Conservation (phyloP, 2,113 vertebrate species). For the Lagopus leucura region DNA sequence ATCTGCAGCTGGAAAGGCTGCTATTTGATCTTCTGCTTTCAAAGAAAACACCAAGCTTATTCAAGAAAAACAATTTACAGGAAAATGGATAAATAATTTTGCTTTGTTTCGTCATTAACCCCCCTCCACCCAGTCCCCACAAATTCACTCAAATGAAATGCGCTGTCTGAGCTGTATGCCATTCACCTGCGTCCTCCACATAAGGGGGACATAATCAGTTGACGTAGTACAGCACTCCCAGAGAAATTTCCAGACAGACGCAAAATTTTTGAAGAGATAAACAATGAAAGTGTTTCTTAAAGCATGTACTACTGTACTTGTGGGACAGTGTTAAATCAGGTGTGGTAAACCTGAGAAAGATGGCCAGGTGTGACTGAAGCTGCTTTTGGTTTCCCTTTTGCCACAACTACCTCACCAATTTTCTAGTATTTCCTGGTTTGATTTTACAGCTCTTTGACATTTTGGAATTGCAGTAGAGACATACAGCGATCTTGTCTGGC, state of each 20-base stretch:
- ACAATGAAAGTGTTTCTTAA: not conserved
- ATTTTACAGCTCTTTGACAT: not conserved
- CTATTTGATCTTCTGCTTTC: not conserved
- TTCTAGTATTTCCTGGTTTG: not conserved
- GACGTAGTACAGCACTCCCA: not conserved
- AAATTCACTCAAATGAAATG: not conserved
- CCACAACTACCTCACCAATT: not conserved
- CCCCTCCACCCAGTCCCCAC: not conserved
- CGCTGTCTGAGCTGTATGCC: not conserved
- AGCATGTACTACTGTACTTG: not conserved
- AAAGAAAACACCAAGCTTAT: not conserved
- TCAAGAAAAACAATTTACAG: not conserved
- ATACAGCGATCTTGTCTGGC: not conserved
- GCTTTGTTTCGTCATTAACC: not conserved
- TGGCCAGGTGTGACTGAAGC: not conserved
- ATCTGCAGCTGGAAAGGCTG: not conserved
- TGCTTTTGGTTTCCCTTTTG: not conserved
- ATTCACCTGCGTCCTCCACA: not conserved
- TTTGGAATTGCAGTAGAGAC: not conserved
- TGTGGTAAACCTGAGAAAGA: not conserved
- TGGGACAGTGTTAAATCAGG: not conserved
- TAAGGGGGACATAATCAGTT: not conserved
- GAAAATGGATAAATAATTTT: slow-evolving; percentile 5
- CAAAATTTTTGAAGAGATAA: not conserved
- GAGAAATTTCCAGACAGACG: not conserved